Base-by-base conservation (phyloP, 2,888 invertebrate genomes). In the Apamea crenata region DNA sequence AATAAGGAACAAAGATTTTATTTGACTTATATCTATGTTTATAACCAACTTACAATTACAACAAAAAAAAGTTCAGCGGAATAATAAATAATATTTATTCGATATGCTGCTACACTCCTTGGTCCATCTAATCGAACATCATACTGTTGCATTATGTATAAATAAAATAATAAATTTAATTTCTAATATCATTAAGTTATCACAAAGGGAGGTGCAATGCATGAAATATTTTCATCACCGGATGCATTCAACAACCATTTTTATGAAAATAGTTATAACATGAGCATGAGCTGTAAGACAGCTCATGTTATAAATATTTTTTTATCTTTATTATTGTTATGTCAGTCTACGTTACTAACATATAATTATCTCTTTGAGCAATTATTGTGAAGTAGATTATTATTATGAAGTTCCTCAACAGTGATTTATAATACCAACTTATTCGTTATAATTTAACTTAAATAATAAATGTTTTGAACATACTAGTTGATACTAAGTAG, bases 141-240 rank as follows among this genome's bases (percentile, higher is more conserved):
- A 44, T 74, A 71, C 65, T 66, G 70, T 59, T 56, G 44, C 47
- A 1, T 44, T 63, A 59, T 72, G n/a, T 61, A 18, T 21, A 53
- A 25, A 77, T 59, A 72, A 32, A 53, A 47, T 56, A n/a, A 63
- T 75, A 16, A 25, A 80, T 68, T 80, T 74, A 2, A 65, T 59
- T 66, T 56, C 16, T 61, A 73, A 83, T 73, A 71, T 76, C 7
- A 70, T 70, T 75, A 63, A 47, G 47, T 70, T 84, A 85, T 85
- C 82, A 84, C 81, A 74, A 72, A 75, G 44, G 44, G 36, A 69
- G 69, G 40, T 73, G 72, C 72, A 77, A 65, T 44, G 61, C 36
- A 50, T 40, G 6, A 73, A 44, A 65, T 25, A 53, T 53, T 56
- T 56, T 66, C 21, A 36, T 50, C 71, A 77, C 21, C 1, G 8